Evolutionary conservation across 2,113 vertebrate species (phyloP), one percentile per base, ranked within the genome.

Genomic region (Mesoclemmys tuberculata): DNA sequence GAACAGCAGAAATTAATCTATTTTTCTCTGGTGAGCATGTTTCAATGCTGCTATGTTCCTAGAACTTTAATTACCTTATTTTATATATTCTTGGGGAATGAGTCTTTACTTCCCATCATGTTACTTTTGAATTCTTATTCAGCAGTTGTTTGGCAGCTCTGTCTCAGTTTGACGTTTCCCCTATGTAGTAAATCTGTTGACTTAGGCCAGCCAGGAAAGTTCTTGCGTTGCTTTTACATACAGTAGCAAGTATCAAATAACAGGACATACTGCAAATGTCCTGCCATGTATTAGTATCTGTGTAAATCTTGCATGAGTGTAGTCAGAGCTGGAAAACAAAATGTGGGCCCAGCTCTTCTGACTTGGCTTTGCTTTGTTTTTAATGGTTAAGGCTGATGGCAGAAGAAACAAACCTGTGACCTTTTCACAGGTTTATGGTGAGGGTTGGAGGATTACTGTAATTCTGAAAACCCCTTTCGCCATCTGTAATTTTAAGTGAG

Each of bases 1-100:
- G 49, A 31, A 91, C 41, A 71, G 27, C 38, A 91, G 68, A 48
- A 94, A 80, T 56, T 85, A 85, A 85, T 58, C 19, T 41, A 0
- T 86, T 95, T 35, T 83, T 83, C 80, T 93, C n/a, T 94, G 88
- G 79, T 93, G 85, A 22, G 51, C 38, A 3, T 84, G 56, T 11
- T 29, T 71, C 75, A 75, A 1, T 12, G 1, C 80, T 90, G 81
- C 49, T 84, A 90, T 49, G 41, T 82, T 46, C 48, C 77, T 91
- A 64, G 86, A 31, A n/a, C 41, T 82, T 87, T n/a, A n/a, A 0
- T 38, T 83, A 86, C 44, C 75, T 74, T 82, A 79, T 68, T 82
- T 94, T 95, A 9, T 80, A 93, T 94, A 79, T 26, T 95, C 54
- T 93, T 21, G 1, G 5, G 49, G 49, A 52, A 7, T 83, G 82